Evolutionary conservation across 2,888 invertebrate species (phyloP).

Genomic region (Maniola hyperantus): DNA sequence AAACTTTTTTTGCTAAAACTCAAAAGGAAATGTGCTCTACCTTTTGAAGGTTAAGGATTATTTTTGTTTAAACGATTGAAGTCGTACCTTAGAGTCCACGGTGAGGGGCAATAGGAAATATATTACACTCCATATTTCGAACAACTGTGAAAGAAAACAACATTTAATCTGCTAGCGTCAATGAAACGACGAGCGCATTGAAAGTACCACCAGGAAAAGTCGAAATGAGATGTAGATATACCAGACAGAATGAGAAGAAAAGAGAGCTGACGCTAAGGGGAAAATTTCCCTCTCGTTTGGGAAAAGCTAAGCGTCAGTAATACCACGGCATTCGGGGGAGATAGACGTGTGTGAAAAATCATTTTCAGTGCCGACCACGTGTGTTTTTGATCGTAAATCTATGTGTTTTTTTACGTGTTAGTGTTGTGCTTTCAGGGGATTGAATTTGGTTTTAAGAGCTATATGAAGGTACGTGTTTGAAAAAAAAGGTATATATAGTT

Average conservation of each 20-base stretch:
- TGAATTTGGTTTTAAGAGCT: conserved; percentile 18
- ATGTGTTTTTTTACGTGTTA: conserved; percentile 30
- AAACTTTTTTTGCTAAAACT: conserved; percentile 7
- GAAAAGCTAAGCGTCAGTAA: conserved; percentile 58
- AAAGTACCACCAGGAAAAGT: conserved; percentile 55
- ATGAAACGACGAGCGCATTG: conserved; percentile 70
- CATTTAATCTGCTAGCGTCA: conserved; percentile 58
- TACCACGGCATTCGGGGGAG: conserved; percentile 52
- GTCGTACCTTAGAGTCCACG: conserved; percentile 23
- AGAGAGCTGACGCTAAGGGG: conserved; percentile 50
- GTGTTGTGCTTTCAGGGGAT: conserved; percentile 35
- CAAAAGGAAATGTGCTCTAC: conserved; percentile 5
- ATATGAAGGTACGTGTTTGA: conserved; percentile 28
- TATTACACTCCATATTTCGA: conserved; percentile 40
- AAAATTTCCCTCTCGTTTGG: conserved; percentile 76
- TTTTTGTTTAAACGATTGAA: neutral
- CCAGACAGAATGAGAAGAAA: conserved; percentile 37
- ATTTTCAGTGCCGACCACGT: conserved; percentile 36
- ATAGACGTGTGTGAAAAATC: conserved; percentile 43
- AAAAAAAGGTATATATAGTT: neutral
- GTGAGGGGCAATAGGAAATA: conserved; percentile 43
- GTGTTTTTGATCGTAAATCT: conserved; percentile 33
- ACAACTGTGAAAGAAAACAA: conserved; percentile 49
- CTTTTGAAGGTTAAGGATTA: neutral
- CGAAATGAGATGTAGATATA: conserved; percentile 49